Percentiles rank a stretch among this genome's conserved stretches.
Evolutionary conservation across 2,888 invertebrate genomes (phyloP).

Genomic region (Troglohyphantes excavatus): DNA sequence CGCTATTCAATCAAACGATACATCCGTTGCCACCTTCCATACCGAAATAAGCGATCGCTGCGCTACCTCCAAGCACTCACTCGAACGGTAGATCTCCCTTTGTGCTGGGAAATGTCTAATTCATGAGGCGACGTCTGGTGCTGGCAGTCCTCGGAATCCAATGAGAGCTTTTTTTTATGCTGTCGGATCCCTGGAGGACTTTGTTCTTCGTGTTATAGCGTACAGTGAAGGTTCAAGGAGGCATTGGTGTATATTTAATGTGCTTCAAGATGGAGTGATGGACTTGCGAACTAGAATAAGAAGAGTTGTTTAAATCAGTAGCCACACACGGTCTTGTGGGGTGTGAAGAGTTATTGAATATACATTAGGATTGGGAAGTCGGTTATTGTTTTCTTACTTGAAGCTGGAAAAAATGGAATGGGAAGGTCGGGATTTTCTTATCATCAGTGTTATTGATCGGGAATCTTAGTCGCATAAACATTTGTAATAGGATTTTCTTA

Average conservation of each 20-base stretch:
- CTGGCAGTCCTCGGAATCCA: conserved; percentile 43
- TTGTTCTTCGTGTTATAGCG: background rate
- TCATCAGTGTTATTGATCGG: too few species aligned
- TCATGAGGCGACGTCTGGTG: conserved; percentile 57
- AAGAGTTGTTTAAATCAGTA: conserved; percentile 32
- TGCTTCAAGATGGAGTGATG: background rate
- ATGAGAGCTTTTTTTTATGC: background rate
- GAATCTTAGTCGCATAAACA: too few species aligned
- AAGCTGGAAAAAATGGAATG: background rate
- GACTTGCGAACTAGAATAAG: background rate
- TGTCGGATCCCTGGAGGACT: background rate
- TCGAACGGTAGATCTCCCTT: conserved; percentile 20
- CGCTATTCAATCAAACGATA: background rate
- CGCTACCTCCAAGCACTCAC: background rate
- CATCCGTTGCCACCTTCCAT: background rate
- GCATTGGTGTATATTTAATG: conserved; percentile 39
- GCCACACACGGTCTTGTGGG: background rate
- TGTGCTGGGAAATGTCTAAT: conserved; percentile 53
- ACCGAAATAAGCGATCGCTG: conserved; percentile 10
- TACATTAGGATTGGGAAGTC: background rate
- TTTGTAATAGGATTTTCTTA: too few species aligned
- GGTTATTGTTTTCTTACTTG: background rate
- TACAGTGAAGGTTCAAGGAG: conserved; percentile 22
- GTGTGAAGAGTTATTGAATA: background rate
- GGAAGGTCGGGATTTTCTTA: background rate